These are phyloP conservation scores for Pollenia labialis DNA, from an alignment of 2,888 invertebrate genomes.

Conservation along the genomic window DNA sequence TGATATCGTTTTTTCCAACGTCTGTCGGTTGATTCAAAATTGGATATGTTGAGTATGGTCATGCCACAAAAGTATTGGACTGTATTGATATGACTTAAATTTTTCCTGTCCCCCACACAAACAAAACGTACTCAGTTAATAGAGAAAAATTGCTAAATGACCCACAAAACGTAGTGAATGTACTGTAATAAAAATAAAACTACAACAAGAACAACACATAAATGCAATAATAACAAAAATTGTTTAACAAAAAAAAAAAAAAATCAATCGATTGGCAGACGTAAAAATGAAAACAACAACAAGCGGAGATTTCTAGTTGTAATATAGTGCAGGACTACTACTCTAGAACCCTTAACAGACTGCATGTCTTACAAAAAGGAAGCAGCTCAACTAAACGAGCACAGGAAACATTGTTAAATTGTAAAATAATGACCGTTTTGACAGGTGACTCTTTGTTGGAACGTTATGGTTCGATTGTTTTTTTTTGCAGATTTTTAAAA, in stretches of 20 bases:
- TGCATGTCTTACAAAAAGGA: background rate
- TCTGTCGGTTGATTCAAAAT: slow-evolving; percentile 17
- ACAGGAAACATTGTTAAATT: slow-evolving; percentile 53
- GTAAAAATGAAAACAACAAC: background rate
- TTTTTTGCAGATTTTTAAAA: background rate
- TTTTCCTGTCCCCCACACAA: background rate
- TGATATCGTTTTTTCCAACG: slow-evolving; percentile 18
- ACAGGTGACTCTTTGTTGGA: slow-evolving; percentile 67
- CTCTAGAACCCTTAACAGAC: background rate
- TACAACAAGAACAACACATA: background rate
- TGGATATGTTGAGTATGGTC: slow-evolving; percentile 63
- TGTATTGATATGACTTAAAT: background rate
- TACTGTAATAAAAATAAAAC: no score
- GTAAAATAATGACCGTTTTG: slow-evolving; percentile 60
- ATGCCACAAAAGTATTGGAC: slow-evolving; percentile 49
- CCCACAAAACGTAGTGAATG: no score
- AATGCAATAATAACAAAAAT: slow-evolving; percentile 2
- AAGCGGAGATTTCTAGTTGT: background rate
- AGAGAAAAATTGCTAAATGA: no score
- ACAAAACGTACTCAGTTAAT: no score
- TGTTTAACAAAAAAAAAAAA: background rate
- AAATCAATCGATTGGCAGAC: slow-evolving; percentile 28
- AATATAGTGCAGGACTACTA: background rate
- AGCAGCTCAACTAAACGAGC: background rate
- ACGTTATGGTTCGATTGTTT: slow-evolving; percentile 8